These are phyloP conservation scores for Anoplius nigerrimus DNA, from an alignment of 2,888 invertebrate genomes.

Conservation along the genomic window DNA sequence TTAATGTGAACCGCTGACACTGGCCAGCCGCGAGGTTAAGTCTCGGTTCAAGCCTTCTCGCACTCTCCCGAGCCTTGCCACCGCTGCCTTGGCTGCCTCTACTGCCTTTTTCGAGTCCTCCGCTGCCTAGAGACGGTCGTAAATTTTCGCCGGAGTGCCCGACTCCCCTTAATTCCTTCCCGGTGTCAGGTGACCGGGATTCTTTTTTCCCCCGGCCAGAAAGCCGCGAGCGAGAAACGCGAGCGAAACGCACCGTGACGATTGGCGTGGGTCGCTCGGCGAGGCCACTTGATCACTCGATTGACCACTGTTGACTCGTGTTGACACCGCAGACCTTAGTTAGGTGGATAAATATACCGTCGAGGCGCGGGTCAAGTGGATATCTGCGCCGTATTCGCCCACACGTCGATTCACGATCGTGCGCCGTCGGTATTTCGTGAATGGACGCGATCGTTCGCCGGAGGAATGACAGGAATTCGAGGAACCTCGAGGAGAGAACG, in stretches of 20 bases:
- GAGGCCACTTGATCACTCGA: conserved; percentile 72
- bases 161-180: too few relatives aligned
- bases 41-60: conserved; percentile 38
- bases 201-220: conserved; percentile 10
- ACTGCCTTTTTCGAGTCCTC: background rate
- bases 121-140: background rate
- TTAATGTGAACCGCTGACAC: conserved; percentile 72
- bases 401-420: conserved; percentile 52
- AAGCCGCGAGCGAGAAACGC: conserved; percentile 16
- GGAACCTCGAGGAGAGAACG: too few relatives aligned
- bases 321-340: conserved; percentile 74
- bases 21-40: conserved; percentile 56
- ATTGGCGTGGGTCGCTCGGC: conserved; percentile 66
- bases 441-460: conserved; percentile 14
- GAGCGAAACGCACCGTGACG: conserved; percentile 33
- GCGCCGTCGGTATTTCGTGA: conserved; percentile 16
- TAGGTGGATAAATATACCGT: conserved; percentile 71
- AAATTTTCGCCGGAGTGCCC: background rate
- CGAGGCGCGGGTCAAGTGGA: conserved; percentile 70
- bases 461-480: background rate
- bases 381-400: conserved; percentile 68
- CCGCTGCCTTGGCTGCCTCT: too few relatives aligned
- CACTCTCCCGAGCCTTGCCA: background rate
- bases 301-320: conserved; percentile 75
- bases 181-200: conserved; percentile 8